Evolutionary conservation across 2,888 invertebrate species (phyloP), one percentile per base, ranked within the genome.

Genomic region (Sipha maydis): DNA sequence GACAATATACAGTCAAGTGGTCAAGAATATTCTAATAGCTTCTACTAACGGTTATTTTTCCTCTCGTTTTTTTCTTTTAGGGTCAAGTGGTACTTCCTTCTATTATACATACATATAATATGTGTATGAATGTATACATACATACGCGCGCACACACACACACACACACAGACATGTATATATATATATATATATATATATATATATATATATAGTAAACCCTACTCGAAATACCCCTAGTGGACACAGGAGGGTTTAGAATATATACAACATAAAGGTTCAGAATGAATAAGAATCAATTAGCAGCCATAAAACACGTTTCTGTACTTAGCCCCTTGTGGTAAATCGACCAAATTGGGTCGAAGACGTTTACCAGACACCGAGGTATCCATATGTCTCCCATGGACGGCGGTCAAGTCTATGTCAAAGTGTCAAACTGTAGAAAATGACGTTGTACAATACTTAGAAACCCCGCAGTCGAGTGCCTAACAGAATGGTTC

Each of bases 311-410:
- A 88, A 88, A 88, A 88, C 88, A 88, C 88, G 88, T 88, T 88
- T 88, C 67, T 88, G 82, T 88, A 88, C 88, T 88, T 88, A 88
- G 75, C 17, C 21, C 75, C 48, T 67, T 48, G 61, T 56, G 61
- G 88, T 88, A 75, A 80, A 82, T 75, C 80, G 67, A 73, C 82
- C 75, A 1, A 88, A 88, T 67, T 82, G 82, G 75, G 67, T 82
- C 82, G 88, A 82, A 88, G 88, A 88, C 88, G 88, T 88, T 88
- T 88, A 67, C 88, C 88, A 88, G 88, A 88, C 82, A 82, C 79
- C 80, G 61, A 75, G n/a, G 80, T 82, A 61, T 67, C 82, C 78
- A 88, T 75, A 75, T 88, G 88, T 82, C 77, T 85, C 69, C 67
- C 67, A 80, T 78, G 54, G 86, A 73, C 61, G 61, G 31, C 75